A percentile compares a stretch with the other conserved stretches of the same genome.
These are phyloP conservation scores for Chelidonichthys spinosus DNA, from an alignment of 2,797 vertebrate species.

Conservation along the genomic window DNA sequence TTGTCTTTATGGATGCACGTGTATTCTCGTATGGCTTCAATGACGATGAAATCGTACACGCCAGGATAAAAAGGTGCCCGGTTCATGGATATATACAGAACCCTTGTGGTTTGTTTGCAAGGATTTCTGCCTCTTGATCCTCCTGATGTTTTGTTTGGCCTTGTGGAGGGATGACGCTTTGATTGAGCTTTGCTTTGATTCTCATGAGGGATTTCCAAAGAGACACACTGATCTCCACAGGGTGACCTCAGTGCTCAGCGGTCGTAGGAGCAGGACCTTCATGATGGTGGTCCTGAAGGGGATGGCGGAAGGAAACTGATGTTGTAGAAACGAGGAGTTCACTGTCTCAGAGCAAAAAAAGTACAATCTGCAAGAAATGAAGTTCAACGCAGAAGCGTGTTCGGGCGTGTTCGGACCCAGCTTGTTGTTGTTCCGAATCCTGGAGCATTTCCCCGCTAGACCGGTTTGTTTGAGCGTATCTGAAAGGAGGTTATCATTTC, in stretches of 20 bases:
- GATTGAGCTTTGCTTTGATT: constrained; percentile 44
- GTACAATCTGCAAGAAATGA: background rate
- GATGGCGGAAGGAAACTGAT: background rate
- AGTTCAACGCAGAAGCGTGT: background rate
- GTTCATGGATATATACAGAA: background rate
- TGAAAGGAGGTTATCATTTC: background rate
- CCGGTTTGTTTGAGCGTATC: no score
- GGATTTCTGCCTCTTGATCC: constrained; percentile 13
- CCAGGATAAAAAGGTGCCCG: background rate
- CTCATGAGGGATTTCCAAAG: constrained; percentile 64
- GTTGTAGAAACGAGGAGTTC: background rate
- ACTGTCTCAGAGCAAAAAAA: constrained; percentile 2
- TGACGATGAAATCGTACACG: background rate
- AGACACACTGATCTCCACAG: constrained; percentile 44
- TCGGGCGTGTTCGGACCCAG: no score
- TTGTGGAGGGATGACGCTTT: constrained; percentile 26
- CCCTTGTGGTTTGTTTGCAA: constrained; percentile 24
- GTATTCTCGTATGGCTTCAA: constrained; percentile 1
- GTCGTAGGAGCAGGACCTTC: constrained; percentile 24
- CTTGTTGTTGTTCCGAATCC: no score
- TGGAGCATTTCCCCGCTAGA: no score
- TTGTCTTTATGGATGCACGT: constrained; percentile 14
- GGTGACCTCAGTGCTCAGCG: constrained; percentile 45
- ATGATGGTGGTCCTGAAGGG: background rate
- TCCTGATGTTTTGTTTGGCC: constrained; percentile 43